These are phyloP conservation scores for Anisognathus igniventris DNA, from an alignment of 2,797 vertebrate species.

Conservation along the genomic window DNA sequence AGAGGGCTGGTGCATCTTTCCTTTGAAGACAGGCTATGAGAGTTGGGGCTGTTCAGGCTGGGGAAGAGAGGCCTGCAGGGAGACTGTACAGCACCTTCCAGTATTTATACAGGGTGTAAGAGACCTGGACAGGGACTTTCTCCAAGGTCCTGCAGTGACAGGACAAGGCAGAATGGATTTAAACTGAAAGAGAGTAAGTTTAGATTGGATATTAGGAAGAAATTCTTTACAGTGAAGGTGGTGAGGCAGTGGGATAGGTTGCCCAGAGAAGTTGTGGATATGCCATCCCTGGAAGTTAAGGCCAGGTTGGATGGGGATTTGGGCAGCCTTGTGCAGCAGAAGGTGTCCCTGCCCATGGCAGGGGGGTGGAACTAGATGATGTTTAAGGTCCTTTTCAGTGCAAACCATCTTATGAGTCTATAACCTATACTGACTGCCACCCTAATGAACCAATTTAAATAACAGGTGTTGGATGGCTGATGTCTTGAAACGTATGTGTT, in stretches of 20 bases:
- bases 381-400: background rate
- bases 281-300: background rate
- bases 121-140: background rate
- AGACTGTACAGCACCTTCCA: background rate
- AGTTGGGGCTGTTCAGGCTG: background rate
- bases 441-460: background rate
- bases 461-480: background rate
- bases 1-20: background rate
- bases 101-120: fast-evolving
- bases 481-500: background rate
- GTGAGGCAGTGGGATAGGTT: background rate
- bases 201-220: background rate
- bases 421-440: background rate
- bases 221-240: background rate
- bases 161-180: background rate
- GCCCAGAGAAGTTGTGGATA: background rate
- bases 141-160: background rate
- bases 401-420: background rate
- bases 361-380: background rate
- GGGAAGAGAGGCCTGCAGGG: background rate
- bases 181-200: background rate
- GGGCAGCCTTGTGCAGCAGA: background rate
- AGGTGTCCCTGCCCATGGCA: background rate
- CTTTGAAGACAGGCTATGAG: background rate
- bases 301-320: background rate